These are phyloP conservation scores for Octonoba sinensis DNA, from an alignment of 2,888 invertebrate genomes.

Conservation along the genomic window DNA sequence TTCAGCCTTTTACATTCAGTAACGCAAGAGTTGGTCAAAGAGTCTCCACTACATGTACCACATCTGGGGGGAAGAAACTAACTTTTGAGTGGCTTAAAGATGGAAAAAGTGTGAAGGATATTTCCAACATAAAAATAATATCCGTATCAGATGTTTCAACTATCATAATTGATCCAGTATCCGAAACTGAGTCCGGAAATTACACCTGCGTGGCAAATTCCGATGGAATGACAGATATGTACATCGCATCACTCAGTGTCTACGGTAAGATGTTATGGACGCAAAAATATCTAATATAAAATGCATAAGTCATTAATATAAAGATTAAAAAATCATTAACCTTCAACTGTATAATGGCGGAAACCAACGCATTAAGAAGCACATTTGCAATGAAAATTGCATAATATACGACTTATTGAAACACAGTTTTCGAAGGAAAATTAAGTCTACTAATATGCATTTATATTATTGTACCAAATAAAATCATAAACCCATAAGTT, in stretches of 20 bases:
- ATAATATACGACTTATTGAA: no score
- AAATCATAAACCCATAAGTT: no score
- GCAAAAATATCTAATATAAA: no score
- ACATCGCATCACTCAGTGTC: conserved; percentile 1
- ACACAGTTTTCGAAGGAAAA: no score
- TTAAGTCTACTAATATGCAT: no score
- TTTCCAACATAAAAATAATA: conserved; percentile 17
- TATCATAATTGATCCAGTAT: conserved; percentile 36
- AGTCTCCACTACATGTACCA: conserved; percentile 32
- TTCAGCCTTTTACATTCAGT: conserved; percentile 43
- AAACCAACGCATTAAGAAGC: no score
- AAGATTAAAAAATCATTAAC: not conserved
- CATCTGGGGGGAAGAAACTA: conserved; percentile 30
- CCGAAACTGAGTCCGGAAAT: conserved; percentile 46
- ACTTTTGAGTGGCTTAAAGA: conserved; percentile 55
- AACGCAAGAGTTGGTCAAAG: conserved; percentile 38
- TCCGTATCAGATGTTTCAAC: conserved; percentile 41
- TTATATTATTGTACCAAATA: no score
- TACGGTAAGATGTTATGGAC: conserved; percentile 27
- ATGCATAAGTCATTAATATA: not conserved
- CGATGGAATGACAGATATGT: conserved; percentile 41
- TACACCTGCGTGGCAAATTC: conserved; percentile 49
- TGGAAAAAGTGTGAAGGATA: conserved; percentile 28
- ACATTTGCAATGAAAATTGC: no score
- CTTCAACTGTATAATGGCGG: no score